These are phyloP conservation scores for Hypomesus transpacificus DNA, from an alignment of 2,113 vertebrate genomes.

Conservation along the genomic window DNA sequence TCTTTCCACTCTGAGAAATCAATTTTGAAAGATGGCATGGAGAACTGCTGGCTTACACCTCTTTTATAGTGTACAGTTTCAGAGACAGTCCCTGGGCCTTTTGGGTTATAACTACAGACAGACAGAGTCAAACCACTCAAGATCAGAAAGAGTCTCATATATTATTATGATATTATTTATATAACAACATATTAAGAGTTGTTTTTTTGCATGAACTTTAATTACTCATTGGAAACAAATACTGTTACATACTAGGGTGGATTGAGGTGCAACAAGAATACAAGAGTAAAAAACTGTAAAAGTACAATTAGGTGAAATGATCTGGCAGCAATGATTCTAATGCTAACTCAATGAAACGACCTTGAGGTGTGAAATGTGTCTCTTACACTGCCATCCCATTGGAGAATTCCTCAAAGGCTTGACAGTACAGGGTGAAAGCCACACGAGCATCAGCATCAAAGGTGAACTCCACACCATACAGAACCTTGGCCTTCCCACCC, in stretches of 20 bases:
- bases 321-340: not conserved
- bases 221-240: not conserved
- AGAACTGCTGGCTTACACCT: constrained; percentile 96
- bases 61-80: constrained; percentile 95
- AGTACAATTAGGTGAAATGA: not conserved
- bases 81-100: constrained; percentile 82
- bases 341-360: not conserved
- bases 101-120: constrained; percentile 85
- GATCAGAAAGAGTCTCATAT: not conserved
- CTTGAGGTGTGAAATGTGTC: not conserved
- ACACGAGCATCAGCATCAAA: constrained; percentile 95
- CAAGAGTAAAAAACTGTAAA: no score
- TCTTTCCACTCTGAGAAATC: constrained; percentile 96
- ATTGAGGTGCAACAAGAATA: not conserved
- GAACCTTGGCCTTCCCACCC: constrained; percentile 82
- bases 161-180: not conserved
- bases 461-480: constrained; percentile 96
- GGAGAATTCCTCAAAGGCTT: constrained; percentile 91
- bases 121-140: no score
- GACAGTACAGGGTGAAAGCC: constrained; percentile 95
- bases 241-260: not conserved
- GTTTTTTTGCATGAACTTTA: no score
- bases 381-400: constrained; percentile 94
- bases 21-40: constrained; percentile 94
- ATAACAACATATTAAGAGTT: no score